A percentile compares a stretch with the other conserved stretches of the same genome.
phyloP scores from a whole-genome alignment of 1,140 invertebrate genomes.

The Chrysoperla carnea region DNA sequence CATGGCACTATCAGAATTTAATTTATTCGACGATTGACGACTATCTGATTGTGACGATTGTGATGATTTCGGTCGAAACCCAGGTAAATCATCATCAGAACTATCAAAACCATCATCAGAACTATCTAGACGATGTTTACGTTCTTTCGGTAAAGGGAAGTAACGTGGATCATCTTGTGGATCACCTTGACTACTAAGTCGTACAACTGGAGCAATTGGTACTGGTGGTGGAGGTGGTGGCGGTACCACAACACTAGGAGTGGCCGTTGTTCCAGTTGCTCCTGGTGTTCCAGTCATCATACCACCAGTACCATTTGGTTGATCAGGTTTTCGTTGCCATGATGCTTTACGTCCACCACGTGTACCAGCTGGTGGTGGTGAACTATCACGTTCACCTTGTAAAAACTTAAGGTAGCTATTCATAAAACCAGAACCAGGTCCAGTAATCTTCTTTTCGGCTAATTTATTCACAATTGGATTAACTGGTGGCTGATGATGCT shows the following conservation, averaged over 20 bases:
- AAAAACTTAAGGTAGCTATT: constrained; percentile 69
- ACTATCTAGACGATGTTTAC: constrained; percentile 44
- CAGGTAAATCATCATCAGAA: constrained; percentile 41
- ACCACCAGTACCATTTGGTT: constrained; percentile 2
- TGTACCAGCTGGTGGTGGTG: constrained; percentile 43
- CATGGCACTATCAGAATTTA: constrained; percentile 23
- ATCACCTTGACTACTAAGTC: constrained; percentile 23
- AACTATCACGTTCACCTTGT: constrained; percentile 63
- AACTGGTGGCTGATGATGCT: constrained; percentile 6
- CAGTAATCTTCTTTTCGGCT: constrained; percentile 23
- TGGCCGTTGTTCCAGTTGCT: constrained; percentile 3
- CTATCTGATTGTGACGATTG: constrained; percentile 17
- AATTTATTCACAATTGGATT: constrained; percentile 23
- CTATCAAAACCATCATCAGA: constrained; percentile 46
- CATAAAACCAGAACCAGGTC: constrained; percentile 59
- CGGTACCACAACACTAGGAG: constrained; percentile 10
- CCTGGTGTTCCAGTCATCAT: not conserved
- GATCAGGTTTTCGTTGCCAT: constrained; percentile 31
- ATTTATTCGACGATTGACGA: constrained; percentile 7
- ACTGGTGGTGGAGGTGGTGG: constrained; percentile 17
- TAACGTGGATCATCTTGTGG: constrained; percentile 49
- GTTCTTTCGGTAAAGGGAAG: constrained; percentile 52
- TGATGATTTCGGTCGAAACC: constrained; percentile 24
- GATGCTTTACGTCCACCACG: constrained; percentile 43
- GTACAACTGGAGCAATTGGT: constrained; percentile 24